phyloP scores from a whole-genome alignment of 2,888 invertebrate genomes.

The Bombyx huttoni region DNA sequence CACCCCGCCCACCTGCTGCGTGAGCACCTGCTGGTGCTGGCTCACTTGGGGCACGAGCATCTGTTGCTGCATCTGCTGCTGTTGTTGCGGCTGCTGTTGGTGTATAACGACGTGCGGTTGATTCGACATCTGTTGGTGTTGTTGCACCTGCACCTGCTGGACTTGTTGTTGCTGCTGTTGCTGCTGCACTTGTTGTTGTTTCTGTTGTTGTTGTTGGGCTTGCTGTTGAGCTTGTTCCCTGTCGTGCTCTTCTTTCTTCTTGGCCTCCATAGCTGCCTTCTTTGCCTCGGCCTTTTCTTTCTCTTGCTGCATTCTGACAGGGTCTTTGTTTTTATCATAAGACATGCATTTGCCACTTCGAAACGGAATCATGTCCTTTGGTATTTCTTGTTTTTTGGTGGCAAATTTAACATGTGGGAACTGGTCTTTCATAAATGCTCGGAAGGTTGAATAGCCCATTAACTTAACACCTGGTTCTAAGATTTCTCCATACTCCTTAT shows the following conservation, averaged over 20 bases:
- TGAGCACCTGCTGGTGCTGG: slow-evolving; percentile 63
- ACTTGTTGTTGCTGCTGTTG: slow-evolving; percentile 52
- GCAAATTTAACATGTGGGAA: slow-evolving; percentile 85
- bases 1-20: slow-evolving; percentile 51
- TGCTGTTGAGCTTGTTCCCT: slow-evolving; percentile 53
- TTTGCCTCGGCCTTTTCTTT: slow-evolving; percentile 65
- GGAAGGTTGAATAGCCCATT: slow-evolving; percentile 86
- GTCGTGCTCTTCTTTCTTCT: slow-evolving; percentile 63
- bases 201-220: slow-evolving; percentile 35
- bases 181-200: slow-evolving; percentile 41
- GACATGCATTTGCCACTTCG: slow-evolving; percentile 70
- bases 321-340: slow-evolving; percentile 68
- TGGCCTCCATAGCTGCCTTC: slow-evolving; percentile 63
- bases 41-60: slow-evolving; percentile 65
- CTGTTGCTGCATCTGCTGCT: slow-evolving; percentile 55
- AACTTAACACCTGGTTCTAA: slow-evolving; percentile 79
- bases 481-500: slow-evolving; percentile 80
- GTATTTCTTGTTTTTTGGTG: slow-evolving; percentile 67
- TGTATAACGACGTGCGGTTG: slow-evolving; percentile 58
- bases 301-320: slow-evolving; percentile 59
- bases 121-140: slow-evolving; percentile 55
- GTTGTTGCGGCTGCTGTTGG: slow-evolving; percentile 46
- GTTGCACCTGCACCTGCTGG: slow-evolving; percentile 56
- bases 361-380: slow-evolving; percentile 64
- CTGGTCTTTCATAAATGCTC: slow-evolving; percentile 86